Evolutionary conservation across 2,797 vertebrate genomes (phyloP), one percentile per base, ranked within the genome.

Genomic region (Phataginus tricuspis): DNA sequence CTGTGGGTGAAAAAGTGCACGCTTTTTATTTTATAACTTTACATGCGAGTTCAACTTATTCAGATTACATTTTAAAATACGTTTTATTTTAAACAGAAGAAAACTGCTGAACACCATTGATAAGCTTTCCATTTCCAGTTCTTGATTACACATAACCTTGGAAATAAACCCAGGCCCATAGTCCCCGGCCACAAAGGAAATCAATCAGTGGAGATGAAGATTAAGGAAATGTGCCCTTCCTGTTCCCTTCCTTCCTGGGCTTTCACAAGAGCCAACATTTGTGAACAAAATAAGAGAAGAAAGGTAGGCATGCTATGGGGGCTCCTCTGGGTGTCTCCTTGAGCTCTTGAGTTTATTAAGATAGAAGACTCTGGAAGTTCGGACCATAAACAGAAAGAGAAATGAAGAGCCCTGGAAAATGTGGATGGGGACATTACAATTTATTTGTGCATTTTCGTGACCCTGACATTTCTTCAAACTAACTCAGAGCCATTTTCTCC

Each of bases 401-500:
- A 86, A 89, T 15, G 49, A 87, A 87, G 75, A 88, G 75, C n/a
- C 12, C 31, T 51, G 3, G 39, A 77, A 83, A 45, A 51, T 25
- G 49, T 4, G 82, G 42, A 80, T 42, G 37, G 55, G 21, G 42
- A 64, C 42, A 45, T 72, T 57, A 55, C 27, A 11, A 53, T 90
- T 90, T 88, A 71, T 90, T n/a, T 21, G 78, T 55, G 53, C 59
- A 49, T 86, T 82, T 94, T 82, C 23, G 71, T 49, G 49, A 57
- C 71, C 53, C 75, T 82, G 49, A 45, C 85, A 12, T 84, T 91
- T 94, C 39, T 85, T 59, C 82, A 95, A 95, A 90, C 90, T 74
- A 51, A 80, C 42, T 92, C 53, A 72, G 42, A 88, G 75, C n/a
- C 21, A 68, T 95, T 95, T 94, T 90, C 71, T 87, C 95, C 94